Percentiles rank a stretch among this genome's conserved stretches.
phyloP scores from a whole-genome alignment of 1,140 invertebrate species.

The Leptopilina boulardi region DNA sequence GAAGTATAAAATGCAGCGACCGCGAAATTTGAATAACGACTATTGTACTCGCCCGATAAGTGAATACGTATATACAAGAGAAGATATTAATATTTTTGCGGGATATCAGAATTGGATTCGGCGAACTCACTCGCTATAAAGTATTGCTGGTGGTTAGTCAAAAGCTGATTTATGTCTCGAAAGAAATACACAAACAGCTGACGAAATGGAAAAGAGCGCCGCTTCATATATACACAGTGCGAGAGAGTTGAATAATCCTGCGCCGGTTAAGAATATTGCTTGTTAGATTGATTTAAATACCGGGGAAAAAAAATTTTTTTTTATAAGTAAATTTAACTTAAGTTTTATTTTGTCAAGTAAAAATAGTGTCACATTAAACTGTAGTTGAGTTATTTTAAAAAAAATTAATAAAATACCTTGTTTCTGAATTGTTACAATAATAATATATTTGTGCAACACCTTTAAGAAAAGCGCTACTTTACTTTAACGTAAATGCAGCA shows the following conservation, averaged over 20 bases:
- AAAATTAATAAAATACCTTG: too few relatives aligned
- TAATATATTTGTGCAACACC: too few relatives aligned
- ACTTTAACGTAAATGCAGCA: too few relatives aligned
- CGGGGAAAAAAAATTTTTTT: too few relatives aligned
- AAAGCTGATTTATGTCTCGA: background rate
- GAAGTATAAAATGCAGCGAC: constrained; percentile 62
- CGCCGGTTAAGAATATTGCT: background rate
- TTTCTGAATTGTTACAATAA: too few relatives aligned
- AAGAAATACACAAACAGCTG: constrained; percentile 23
- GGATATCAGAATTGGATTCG: constrained; percentile 30
- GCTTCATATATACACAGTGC: background rate
- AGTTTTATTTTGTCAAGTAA: too few relatives aligned
- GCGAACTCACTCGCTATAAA: constrained; percentile 23
- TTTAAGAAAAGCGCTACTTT: too few relatives aligned
- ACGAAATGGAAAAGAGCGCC: background rate
- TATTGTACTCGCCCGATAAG: constrained; percentile 63
- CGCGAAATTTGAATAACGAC: constrained; percentile 71
- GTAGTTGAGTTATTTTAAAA: too few relatives aligned
- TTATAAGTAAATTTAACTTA: too few relatives aligned
- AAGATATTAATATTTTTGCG: constrained; percentile 32
- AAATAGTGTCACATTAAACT: too few relatives aligned
- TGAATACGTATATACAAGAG: constrained; percentile 40
- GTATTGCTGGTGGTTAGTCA: constrained; percentile 19
- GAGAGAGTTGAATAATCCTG: background rate
- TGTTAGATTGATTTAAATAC: too few relatives aligned